Evolutionary conservation across 2,797 vertebrate species (phyloP), one percentile per base, ranked within the genome.

Genomic region (Ctenochaetus hawaiiensis): DNA sequence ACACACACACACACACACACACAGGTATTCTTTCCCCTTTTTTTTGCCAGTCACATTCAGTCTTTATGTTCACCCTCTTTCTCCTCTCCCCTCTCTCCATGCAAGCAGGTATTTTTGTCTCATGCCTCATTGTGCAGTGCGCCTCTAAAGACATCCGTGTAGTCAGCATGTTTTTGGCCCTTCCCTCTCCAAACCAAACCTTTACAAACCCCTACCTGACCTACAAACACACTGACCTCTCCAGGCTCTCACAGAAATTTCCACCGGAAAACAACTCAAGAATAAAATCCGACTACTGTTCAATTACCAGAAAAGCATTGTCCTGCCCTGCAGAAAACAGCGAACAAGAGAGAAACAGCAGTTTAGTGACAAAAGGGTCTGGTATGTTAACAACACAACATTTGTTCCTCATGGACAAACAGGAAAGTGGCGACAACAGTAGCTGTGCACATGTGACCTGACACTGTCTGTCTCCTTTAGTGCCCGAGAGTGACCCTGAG

Each of bases 141-240:
- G 63, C 63, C 60, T 62, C 65, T 30, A 78, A 80, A 86, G 71
- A 83, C 78, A 81, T 77, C 56, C 54, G 34, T 78, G 68, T 22
- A 9, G 69, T 92, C 90, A 92, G 90, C 90, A 87, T 61, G 54
- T 91, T 89, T 90, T 80, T 72, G 64, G 75, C 65, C 26, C 52
- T 68, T 69, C 61, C 51, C 54, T 79, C 75, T 68, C 72, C 73
- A 83, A 71, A 63, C 70, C 69, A 44, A 49, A 82, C 87, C 75
- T 41, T 74, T 11, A 47, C 74, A 67, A 69, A 43, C 80, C 69
- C 85, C 76, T 66, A 77, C 86, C 85, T 93, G 93, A 93, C 92
- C 90, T 88, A 91, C 83, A 89, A 91, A 90, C 87, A 90, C 87
- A 80, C 81, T 83, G 87, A 92, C 89, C 85, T 85, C 83, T 90